A percentile compares a stretch with the other conserved stretches of the same genome.
These are phyloP conservation scores for Palythoa grandis DNA, from an alignment of 92 coral and sea anemone species.

Conservation along the genomic window DNA sequence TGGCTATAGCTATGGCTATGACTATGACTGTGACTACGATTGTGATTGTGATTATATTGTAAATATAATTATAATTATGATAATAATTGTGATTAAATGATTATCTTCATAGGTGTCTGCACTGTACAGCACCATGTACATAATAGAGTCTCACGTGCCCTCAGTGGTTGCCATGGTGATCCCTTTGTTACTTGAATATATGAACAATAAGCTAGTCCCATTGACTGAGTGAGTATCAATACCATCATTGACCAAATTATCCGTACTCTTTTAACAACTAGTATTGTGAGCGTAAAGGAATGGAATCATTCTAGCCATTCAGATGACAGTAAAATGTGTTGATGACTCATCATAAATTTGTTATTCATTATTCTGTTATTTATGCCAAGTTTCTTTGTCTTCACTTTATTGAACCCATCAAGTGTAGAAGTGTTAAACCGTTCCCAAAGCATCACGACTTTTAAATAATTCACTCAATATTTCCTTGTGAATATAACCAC, in stretches of 20 bases:
- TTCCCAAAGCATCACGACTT: no score
- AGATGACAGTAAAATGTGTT: no score
- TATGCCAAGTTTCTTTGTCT: no score
- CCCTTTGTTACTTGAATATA: conserved; percentile 83
- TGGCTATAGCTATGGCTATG: not conserved
- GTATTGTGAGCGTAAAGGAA: no score
- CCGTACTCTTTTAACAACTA: no score
- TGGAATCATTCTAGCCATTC: no score
- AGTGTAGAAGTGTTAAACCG: not conserved
- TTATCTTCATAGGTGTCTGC: conserved; percentile 71
- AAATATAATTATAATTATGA: not conserved
- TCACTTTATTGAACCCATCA: no score
- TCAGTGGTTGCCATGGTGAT: conserved; percentile 78
- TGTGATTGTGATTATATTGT: no score
- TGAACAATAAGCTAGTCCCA: conserved; percentile 67
- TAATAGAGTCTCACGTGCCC: conserved; percentile 82
- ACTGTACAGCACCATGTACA: conserved; percentile 83
- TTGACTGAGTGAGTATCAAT: conserved; percentile 66
- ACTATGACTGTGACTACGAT: not conserved
- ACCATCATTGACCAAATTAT: not conserved
- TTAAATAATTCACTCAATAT: no score
- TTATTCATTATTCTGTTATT: no score
- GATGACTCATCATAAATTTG: no score
- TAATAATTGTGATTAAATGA: not conserved
- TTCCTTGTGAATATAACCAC: no score